Percentiles rank a stretch among this genome's conserved stretches.
These are phyloP conservation scores for Lepidothrix coronata DNA, from an alignment of 2,113 vertebrate species.

Conservation along the genomic window DNA sequence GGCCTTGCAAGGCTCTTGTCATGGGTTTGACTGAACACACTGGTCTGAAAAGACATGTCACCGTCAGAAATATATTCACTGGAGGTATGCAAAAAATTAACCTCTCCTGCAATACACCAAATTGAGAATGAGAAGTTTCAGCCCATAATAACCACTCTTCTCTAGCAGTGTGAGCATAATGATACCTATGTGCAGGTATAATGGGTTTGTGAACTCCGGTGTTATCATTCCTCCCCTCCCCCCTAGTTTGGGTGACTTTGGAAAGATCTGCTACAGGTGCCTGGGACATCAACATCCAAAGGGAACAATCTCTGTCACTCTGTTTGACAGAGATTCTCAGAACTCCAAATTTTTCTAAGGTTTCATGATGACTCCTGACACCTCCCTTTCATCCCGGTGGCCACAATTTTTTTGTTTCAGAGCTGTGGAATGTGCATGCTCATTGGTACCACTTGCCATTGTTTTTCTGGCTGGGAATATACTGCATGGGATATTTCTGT, in stretches of 20 bases:
- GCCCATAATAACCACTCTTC: neutral
- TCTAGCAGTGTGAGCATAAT: neutral
- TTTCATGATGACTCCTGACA: neutral
- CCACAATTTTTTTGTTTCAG: neutral
- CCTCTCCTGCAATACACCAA: neutral
- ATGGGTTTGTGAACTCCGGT: neutral
- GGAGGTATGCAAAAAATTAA: neutral
- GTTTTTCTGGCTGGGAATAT: neutral
- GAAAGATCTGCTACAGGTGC: neutral
- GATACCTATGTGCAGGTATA: accelerated
- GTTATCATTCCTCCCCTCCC: neutral
- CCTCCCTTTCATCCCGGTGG: neutral
- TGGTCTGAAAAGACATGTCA: neutral
- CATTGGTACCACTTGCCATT: neutral
- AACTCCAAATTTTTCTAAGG: neutral
- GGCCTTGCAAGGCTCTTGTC: neutral
- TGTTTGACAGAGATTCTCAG: neutral
- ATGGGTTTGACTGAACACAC: neutral
- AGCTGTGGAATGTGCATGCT: neutral
- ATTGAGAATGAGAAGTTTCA: neutral
- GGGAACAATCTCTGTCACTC: neutral
- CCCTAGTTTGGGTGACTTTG: neutral
- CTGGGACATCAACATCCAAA: neutral
- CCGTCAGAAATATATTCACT: neutral
- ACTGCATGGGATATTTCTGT: neutral